Evolutionary conservation across 2,888 invertebrate genomes (phyloP).

Genomic region (Agapostemon virescens): DNA sequence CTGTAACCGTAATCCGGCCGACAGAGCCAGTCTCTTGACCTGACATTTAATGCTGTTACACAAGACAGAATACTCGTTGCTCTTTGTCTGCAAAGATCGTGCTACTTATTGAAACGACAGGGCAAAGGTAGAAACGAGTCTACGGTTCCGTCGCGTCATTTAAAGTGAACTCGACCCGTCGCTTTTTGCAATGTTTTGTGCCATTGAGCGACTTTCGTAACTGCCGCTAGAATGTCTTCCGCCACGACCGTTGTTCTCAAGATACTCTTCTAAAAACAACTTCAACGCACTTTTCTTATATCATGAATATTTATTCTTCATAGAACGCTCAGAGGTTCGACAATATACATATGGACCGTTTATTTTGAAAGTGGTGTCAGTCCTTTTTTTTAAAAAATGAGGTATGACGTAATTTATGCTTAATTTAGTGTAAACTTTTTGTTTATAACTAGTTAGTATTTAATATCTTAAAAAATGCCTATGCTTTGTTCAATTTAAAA

Average conservation of each 20-base stretch:
- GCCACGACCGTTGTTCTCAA: neutral
- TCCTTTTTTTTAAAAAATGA: no score
- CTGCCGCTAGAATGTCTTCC: neutral
- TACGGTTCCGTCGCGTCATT: conserved; percentile 15
- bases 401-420: no score
- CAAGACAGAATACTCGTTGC: conserved; percentile 66
- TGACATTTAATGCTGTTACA: conserved; percentile 68
- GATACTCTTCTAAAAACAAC: neutral
- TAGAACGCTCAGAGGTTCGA: no score
- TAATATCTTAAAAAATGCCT: no score
- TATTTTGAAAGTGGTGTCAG: no score
- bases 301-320: neutral
- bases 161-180: neutral
- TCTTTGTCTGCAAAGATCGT: conserved; percentile 63
- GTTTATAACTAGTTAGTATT: no score
- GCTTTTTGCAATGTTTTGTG: neutral
- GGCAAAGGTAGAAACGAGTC: conserved; percentile 22
- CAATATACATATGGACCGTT: no score
- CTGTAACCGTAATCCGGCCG: conserved; percentile 46
- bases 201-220: neutral
- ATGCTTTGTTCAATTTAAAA: no score
- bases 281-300: neutral
- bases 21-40: conserved; percentile 72
- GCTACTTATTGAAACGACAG: conserved; percentile 57
- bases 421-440: no score